Base-by-base conservation (phyloP, 2,113 vertebrate genomes). In the Calypte anna region DNA sequence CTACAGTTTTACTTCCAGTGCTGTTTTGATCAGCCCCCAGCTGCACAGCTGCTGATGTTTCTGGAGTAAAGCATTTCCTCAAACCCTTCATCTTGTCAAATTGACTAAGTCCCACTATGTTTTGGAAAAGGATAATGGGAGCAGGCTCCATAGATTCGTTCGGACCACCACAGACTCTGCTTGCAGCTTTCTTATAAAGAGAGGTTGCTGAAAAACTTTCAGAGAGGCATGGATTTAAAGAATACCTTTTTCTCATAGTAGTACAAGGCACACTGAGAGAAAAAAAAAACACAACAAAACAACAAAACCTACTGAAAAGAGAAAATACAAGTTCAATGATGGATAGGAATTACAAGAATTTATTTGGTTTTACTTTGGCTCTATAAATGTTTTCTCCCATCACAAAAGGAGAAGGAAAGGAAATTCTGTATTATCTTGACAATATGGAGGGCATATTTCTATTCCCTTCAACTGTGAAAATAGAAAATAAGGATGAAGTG, bases 51-150 rank as follows among this genome's bases (percentile, higher is more conserved):
- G 86, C 66, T 77, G 62, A 27, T 54, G 72, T 69, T 94, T 80
- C 79, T 70, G 88, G 27, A 77, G 38, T 27, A 64, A 88, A 94
- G 48, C 33, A 53, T 66, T 96, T 92, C 90, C 80, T 94, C 75
- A 67, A 81, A 67, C 48, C 18, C 53, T 70, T 86, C 90, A 38
- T 72, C 86, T 81, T 86, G 68, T 94, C 82, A 88, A 83, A 61
- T n/a, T 93, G 85, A 86, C 76, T 90, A 88, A 95, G 86, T 86
- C 48, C 79, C 68, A 28, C 85, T 40, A 12, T 25, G 69, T 75
- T 95, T 91, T 75, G 79, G 80, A 57, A 94, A 43, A 74, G 36
- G 31, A 77, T 67, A 38, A 36, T 68, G 0, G 0, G 43, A 70
- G n/a, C 30, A 83, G 51, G 43, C 50, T 46, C 83, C 53, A 24